Evolutionary conservation across 2,888 invertebrate species (phyloP), one percentile per base, ranked within the genome.

Genomic region (Eurois occulta): DNA sequence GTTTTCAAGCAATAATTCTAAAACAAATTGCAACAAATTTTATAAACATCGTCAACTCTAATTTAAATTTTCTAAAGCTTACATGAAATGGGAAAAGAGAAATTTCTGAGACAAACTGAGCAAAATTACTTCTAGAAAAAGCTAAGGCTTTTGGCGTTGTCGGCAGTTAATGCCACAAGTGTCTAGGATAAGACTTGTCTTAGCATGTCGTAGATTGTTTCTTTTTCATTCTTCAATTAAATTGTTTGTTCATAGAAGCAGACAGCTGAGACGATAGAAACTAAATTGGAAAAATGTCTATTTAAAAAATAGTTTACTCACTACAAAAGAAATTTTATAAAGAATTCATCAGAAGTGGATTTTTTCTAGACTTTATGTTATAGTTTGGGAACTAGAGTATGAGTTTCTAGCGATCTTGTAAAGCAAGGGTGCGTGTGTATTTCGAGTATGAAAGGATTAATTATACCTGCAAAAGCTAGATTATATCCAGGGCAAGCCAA

Each of bases 121-220:
- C n/a, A 58, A n/a, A 35, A 79, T 80, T 32, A 62, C 28, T 38
- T 71, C 10, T 65, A 38, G 7, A 67, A 38, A 13, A 67, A 10
- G 21, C 2, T 38, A 78, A 52, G 18, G 28, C 6, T 52, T 21
- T 48, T 48, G 46, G 78, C 18, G 35, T 24, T 24, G 43, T 60
- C 28, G 18, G 66, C 3, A 5, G 41, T 48, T 60, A 48, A 52
- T 60, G 38, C 35, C 10, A 67, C 11, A 67, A 79, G 46, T 55
- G 52, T n/a, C 7, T 43, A 5, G 28, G 28, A 69, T 35, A 5
- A 65, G 41, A 35, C 46, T 41, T 38, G 52, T 38, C 67, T 72
- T 68, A 43, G 2, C 28, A 46, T 41, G 13, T 13, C 52, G 18
- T 55, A 68, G 21, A 73, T 79, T 80, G 64, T n/a, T 65, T 74